A percentile compares a stretch with the other conserved stretches of the same genome.
Evolutionary conservation across 2,113 vertebrate species (phyloP).

Genomic region (Calypte anna): DNA sequence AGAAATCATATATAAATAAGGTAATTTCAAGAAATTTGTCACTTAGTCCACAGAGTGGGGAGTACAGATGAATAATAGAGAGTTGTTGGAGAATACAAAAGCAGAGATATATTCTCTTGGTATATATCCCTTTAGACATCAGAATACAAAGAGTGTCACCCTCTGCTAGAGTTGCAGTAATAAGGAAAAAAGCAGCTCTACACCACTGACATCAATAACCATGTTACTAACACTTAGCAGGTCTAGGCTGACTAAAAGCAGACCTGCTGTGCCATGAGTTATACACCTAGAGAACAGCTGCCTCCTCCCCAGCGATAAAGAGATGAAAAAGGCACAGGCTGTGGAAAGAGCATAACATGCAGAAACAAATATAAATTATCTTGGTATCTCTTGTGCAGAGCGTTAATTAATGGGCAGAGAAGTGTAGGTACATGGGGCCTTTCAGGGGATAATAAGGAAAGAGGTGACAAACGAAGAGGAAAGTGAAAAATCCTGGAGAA

Average conservation of each 20-base stretch:
- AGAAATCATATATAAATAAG: not conserved
- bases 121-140: not conserved
- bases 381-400: not conserved
- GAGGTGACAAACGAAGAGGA: not conserved
- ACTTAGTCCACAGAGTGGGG: not conserved
- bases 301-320: not conserved
- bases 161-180: not conserved
- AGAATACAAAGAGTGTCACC: not conserved
- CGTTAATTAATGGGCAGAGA: not conserved
- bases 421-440: not conserved
- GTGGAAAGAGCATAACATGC: not conserved
- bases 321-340: not conserved
- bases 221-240: not conserved
- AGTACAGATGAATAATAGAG: not conserved
- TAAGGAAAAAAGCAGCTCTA: not conserved
- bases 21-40: not conserved
- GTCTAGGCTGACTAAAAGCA: not conserved
- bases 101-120: not conserved
- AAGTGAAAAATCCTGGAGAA: not conserved
- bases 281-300: not conserved
- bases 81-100: not conserved
- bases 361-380: not conserved
- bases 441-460: not conserved
- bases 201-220: not conserved
- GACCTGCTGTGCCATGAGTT: conserved; percentile 17